These are phyloP conservation scores for Vulpes ferrilata DNA, from an alignment of 2,113 vertebrate species.

Conservation along the genomic window DNA sequence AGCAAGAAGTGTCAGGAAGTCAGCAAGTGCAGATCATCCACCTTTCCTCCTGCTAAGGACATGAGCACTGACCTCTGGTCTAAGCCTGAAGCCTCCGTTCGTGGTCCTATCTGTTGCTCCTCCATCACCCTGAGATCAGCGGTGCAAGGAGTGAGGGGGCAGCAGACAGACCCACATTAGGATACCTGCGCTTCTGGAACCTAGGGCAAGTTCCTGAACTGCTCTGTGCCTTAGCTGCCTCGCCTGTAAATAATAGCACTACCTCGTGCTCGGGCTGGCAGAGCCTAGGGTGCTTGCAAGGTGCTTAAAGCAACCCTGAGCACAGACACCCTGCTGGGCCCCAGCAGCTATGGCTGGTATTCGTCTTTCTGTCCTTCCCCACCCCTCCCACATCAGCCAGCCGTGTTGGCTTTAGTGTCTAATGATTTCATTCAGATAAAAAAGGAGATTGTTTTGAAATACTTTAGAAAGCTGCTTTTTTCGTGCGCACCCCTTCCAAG, in stretches of 20 bases:
- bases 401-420: neutral
- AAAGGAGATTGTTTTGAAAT: constrained; percentile 56
- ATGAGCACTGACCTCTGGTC: neutral
- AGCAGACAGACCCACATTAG: neutral
- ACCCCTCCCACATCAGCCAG: neutral
- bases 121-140: neutral
- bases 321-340: fast-evolving
- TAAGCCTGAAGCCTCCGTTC: neutral
- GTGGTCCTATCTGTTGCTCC: neutral
- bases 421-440: neutral
- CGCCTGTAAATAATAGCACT: neutral
- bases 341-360: neutral
- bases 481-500: neutral
- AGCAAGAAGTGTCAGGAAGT: neutral
- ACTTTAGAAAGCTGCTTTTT: neutral
- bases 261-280: neutral
- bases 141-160: neutral
- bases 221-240: neutral
- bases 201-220: neutral
- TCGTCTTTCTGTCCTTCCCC: neutral
- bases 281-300: neutral
- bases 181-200: neutral
- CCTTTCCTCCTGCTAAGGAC: neutral
- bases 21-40: neutral
- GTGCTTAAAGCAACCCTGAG: neutral